Conservation (phyloP, 2,888 invertebrate genomes). For the Apamea anceps region DNA sequence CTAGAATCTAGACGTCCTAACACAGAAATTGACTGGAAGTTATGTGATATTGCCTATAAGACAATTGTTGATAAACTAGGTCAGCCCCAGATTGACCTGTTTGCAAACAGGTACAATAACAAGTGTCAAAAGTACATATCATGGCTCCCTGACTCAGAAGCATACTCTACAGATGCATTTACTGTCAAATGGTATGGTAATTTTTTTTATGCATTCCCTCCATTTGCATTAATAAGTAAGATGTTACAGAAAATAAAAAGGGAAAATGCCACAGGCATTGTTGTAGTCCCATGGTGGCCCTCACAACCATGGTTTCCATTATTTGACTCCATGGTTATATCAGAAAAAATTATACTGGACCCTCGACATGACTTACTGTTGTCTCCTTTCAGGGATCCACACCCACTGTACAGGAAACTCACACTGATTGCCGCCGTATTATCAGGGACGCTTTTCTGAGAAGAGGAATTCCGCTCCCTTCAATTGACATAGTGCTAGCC, state of each 20-base stretch:
- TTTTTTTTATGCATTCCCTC: conserved; percentile 40
- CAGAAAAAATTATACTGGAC: not conserved
- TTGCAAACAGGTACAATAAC: not conserved
- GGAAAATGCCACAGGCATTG: conserved; percentile 13
- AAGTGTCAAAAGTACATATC: conserved; percentile 25
- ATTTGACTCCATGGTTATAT: conserved; percentile 10
- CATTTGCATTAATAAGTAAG: conserved; percentile 20
- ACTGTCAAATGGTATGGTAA: conserved; percentile 12
- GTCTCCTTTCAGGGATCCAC: conserved; percentile 30
- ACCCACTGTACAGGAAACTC: conserved; percentile 23
- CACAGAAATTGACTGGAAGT: too few relatives aligned
- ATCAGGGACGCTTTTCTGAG: conserved; percentile 29
- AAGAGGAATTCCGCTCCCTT: conserved; percentile 7
- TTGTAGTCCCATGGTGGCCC: conserved; percentile 12
- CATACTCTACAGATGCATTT: conserved; percentile 16
- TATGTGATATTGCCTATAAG: not conserved
- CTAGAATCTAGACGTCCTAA: too few relatives aligned
- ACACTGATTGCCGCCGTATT: conserved; percentile 28
- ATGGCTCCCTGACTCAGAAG: conserved; percentile 13
- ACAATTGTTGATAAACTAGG: conserved; percentile 20
- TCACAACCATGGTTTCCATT: conserved; percentile 22
- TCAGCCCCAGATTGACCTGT: conserved; percentile 26
- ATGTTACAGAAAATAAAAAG: conserved; percentile 18
- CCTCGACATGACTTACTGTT: conserved; percentile 7
- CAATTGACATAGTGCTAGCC: conserved; percentile 22